Percentiles rank a stretch among this genome's conserved stretches.
phyloP scores from a whole-genome alignment of 2,888 invertebrate genomes.

The Melipona bicolor region DNA sequence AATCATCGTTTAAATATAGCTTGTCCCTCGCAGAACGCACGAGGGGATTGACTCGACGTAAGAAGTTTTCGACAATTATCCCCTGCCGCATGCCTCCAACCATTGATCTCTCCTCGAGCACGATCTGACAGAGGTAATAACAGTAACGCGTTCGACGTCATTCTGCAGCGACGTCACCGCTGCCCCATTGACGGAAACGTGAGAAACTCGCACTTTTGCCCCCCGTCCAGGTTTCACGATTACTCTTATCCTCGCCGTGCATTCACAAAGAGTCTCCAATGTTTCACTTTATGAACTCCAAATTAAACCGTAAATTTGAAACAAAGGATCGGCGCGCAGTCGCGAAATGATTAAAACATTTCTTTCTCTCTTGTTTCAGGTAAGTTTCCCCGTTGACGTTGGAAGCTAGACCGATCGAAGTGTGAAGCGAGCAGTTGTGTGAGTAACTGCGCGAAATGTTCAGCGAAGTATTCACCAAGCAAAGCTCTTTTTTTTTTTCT shows the following conservation, averaged over 20 bases:
- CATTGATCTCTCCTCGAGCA: constrained; percentile 59
- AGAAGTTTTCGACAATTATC: constrained; percentile 66
- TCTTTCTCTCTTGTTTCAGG: constrained; percentile 33
- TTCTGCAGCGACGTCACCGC: constrained; percentile 18
- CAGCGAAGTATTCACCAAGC: background rate
- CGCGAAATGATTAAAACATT: background rate
- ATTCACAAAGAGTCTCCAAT: background rate
- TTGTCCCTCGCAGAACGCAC: constrained; percentile 63
- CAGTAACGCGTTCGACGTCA: constrained; percentile 22
- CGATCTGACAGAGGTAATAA: constrained; percentile 52
- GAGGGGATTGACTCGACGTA: constrained; percentile 38
- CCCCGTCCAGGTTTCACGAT: background rate
- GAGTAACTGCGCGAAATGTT: constrained; percentile 39
- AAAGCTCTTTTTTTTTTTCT: no score
- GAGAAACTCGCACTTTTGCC: constrained; percentile 10
- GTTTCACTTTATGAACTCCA: background rate
- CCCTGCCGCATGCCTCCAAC: constrained; percentile 46
- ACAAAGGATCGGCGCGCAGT: background rate
- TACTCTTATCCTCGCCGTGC: background rate
- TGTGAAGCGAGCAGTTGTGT: constrained; percentile 34
- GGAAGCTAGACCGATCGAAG: background rate
- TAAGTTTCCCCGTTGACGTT: constrained; percentile 15
- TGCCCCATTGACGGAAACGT: background rate
- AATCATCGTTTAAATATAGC: constrained; percentile 79
- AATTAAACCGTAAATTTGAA: background rate